phyloP scores from a whole-genome alignment of 1,140 invertebrate species.

The Drosophila tristis region DNA sequence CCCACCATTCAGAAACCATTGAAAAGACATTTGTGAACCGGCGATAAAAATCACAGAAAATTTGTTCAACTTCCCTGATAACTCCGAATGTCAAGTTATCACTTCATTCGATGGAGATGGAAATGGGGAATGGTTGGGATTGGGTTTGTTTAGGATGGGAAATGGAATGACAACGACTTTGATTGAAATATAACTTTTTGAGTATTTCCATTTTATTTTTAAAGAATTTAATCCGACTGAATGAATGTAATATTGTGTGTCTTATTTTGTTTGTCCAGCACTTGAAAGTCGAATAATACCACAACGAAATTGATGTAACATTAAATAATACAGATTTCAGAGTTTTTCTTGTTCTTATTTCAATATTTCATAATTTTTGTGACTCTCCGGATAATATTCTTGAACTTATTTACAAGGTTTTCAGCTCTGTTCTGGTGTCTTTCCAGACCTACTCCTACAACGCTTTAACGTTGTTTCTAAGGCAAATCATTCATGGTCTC shows the following conservation, averaged over 20 bases:
- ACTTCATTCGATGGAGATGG: slow-evolving; percentile 59
- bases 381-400: too few species aligned
- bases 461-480: not conserved
- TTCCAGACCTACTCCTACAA: too few species aligned
- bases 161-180: slow-evolving; percentile 8
- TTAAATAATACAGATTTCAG: too few species aligned
- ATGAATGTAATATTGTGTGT: too few species aligned
- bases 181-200: not conserved
- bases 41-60: slow-evolving; percentile 75
- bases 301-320: too few species aligned
- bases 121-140: not conserved
- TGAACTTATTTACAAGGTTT: not conserved
- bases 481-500: not conserved
- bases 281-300: too few species aligned
- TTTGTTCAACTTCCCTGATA: slow-evolving; percentile 65
- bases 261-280: too few species aligned
- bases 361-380: too few species aligned
- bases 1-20: slow-evolving; percentile 50
- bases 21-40: slow-evolving; percentile 47
- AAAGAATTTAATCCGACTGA: too few species aligned
- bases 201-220: not conserved
- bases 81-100: slow-evolving; percentile 55
- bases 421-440: not conserved
- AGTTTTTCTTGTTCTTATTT: too few species aligned
- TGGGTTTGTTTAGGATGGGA: slow-evolving; percentile 9